phyloP scores from a whole-genome alignment of 2,888 invertebrate genomes.

The Eucera pruinosa region DNA sequence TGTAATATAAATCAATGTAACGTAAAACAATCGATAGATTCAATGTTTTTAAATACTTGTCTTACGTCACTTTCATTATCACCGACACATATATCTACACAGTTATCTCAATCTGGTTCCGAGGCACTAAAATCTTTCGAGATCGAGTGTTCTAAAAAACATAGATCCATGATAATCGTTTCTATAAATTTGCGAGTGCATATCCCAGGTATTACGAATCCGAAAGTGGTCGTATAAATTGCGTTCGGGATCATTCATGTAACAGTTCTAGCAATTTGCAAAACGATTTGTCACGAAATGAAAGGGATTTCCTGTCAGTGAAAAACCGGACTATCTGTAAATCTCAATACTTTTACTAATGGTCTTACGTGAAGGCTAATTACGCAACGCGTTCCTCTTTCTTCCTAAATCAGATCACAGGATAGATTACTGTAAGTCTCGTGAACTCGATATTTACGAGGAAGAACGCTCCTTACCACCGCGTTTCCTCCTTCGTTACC shows the following conservation, averaged over 20 bases:
- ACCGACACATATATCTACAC: no score
- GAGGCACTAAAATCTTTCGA: no score
- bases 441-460: neutral
- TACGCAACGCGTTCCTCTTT: neutral
- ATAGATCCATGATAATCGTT: no score
- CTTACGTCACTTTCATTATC: no score
- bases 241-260: neutral
- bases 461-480: neutral
- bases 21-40: no score
- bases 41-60: no score
- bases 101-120: no score
- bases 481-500: slow-evolving; percentile 10
- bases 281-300: neutral
- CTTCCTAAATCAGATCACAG: slow-evolving; percentile 1
- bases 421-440: slow-evolving; percentile 1
- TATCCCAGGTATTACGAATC: no score
- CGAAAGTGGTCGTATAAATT: no score
- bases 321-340: neutral
- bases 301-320: neutral
- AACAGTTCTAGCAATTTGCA: neutral
- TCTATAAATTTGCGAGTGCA: no score
- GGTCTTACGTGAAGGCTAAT: neutral
- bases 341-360: neutral
- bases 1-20: no score
- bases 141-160: no score